phyloP scores from a whole-genome alignment of 2,113 vertebrate species.

The Rattus norvegicus region GRCr8 NC_086023.1:47721001-47721500 shows the following conservation, averaged over 20 bases:
- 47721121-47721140: too few relatives aligned
- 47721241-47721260: background rate
- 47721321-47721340: background rate
- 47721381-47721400: background rate
- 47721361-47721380: background rate
- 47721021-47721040: too few relatives aligned
- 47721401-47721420: background rate
- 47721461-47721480: background rate
- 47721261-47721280: background rate
- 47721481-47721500: background rate
- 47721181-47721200: too few relatives aligned
- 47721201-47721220: background rate
- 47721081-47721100: too few relatives aligned
- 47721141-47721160: too few relatives aligned
- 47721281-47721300: background rate
- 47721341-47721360: background rate
- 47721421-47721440: background rate
- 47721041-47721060: too few relatives aligned
- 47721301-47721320: background rate
- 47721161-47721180: too few relatives aligned
- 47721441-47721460: too few relatives aligned
- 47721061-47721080: too few relatives aligned
- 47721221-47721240: background rate
- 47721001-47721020: too few relatives aligned
- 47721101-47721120: too few relatives aligned